Conservation (phyloP, 2,797 vertebrate species). For the Enteromius unitaeniatus region DNA sequence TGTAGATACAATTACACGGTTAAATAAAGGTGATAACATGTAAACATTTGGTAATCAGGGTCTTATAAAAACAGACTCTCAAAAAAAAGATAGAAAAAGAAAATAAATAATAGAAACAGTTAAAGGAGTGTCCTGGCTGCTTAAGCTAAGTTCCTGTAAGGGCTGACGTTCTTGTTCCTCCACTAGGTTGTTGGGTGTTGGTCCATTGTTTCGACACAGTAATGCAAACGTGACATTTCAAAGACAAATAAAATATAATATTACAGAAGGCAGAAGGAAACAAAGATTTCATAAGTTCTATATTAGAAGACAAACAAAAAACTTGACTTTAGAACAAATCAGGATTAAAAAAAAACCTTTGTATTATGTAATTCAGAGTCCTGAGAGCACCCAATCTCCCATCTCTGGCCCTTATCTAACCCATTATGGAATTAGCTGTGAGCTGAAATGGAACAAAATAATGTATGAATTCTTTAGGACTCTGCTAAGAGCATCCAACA, state of each 20-base stretch:
- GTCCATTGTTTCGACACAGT: constrained; percentile 47
- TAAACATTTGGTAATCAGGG: background rate
- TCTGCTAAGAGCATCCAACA: background rate
- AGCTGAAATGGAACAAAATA: background rate
- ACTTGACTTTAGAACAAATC: background rate
- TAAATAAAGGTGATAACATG: background rate
- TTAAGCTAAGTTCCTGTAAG: constrained; percentile 36
- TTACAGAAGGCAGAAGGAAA: background rate
- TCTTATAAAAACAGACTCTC: background rate
- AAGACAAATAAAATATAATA: background rate
- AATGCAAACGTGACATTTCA: constrained; percentile 28
- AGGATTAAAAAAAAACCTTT: background rate
- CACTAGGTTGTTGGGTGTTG: constrained; percentile 66
- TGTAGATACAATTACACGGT: background rate
- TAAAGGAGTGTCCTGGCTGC: constrained; percentile 21
- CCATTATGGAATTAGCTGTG: background rate
- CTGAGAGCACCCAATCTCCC: background rate
- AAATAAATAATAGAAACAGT: background rate
- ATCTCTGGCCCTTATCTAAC: background rate
- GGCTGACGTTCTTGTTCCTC: constrained; percentile 65
- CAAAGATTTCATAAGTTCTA: background rate
- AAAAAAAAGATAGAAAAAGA: background rate
- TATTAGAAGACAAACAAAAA: background rate
- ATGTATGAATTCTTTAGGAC: background rate
- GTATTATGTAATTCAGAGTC: background rate